Base-by-base conservation (phyloP, 2,888 invertebrate species). In the Perithous albicinctus region DNA sequence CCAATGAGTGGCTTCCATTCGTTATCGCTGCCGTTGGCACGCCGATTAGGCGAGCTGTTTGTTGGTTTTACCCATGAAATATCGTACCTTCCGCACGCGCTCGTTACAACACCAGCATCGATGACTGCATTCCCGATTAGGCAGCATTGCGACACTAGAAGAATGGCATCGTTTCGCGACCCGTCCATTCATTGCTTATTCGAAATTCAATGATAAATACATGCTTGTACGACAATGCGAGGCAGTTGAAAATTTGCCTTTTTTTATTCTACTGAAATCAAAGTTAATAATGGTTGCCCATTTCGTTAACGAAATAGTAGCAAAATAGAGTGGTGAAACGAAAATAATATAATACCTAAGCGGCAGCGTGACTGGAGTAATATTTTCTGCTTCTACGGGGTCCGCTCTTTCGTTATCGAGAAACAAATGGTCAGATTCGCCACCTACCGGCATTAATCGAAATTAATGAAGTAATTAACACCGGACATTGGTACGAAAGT, bases 1-100 rank as follows among this genome's bases (percentile, higher is more conserved):
- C 88, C 91, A 90, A 91, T 90, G 90, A 92, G 91, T 90, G 88
- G 89, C 87, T 88, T 88, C 90, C 90, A 91, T 91, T 91, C 88
- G 90, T 91, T 91, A 91, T 90, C 90, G 85, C 86, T 86, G 87
- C 86, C 87, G 89, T 88, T 88, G 89, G 87, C 89, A 87, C 87
- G 87, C 86, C 86, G 87, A 87, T 88, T 87, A 88, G 89, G 85
- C 85, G 80, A 79, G 76, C 84, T 82, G 85, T 85, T 85, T 82
- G 85, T 85, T 82, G 84, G 82, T 84, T 85, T 84, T 84, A 84
- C 84, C 84, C 85, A 82, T 83, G 76, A 81, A 79, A 80, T 77
- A 84, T 76, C 75, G 82, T 83, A 26, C 74, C 78, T 82, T 82
- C 82, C 81, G 73, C 72, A 66, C 72, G 76, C 82, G 67, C 78